Evolutionary conservation across 2,797 vertebrate genomes (phyloP), one percentile per base, ranked within the genome.

Genomic region (Sebastes wilsoni): DNA sequence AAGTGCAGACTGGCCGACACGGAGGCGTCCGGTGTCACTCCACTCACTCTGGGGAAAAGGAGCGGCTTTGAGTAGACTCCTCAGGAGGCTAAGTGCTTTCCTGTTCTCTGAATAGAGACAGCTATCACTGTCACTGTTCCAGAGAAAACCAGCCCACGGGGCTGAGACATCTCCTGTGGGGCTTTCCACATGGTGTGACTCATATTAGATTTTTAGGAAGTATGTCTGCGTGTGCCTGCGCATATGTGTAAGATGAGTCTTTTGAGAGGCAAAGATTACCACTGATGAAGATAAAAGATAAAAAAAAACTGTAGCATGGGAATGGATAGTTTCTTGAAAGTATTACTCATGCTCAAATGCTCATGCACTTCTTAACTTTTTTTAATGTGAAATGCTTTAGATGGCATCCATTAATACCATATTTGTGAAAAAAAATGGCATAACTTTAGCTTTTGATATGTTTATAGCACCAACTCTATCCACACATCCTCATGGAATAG

Each of bases 71-170:
- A 73, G 76, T 16, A 70, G 38, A 58, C 84, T 88, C 82, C 55
- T 81, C 16, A 0, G 58, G 80, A 84, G 71, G 78, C 83, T 84
- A 88, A 92, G 89, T 91, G 85, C 84, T 88, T 90, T 87, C 79
- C 77, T 69, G 66, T 82, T 62, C 68, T 56, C 66, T 80, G 65
- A 88, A 85, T 72, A 76, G 55, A 85, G 80, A 36, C 76, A 71
- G 58, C 59, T 22, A 85, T 83, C 77, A 67, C 75, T 79, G 77
- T 79, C 70, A 18, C 66, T 54, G 16, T 69, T 84, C 46, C 54
- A 62, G 55, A 82, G 82, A 75, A 83, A 80, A 72, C 69, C 25
- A 60, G 60, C 71, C 59, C 69, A 32, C 70, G 20, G 49, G 61
- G 69, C 58, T 71, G 70, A 61, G 36, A 65, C 59, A 4, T 68